These are phyloP conservation scores for Scomber scombrus DNA, from an alignment of 2,113 vertebrate species.

Conservation along the genomic window DNA sequence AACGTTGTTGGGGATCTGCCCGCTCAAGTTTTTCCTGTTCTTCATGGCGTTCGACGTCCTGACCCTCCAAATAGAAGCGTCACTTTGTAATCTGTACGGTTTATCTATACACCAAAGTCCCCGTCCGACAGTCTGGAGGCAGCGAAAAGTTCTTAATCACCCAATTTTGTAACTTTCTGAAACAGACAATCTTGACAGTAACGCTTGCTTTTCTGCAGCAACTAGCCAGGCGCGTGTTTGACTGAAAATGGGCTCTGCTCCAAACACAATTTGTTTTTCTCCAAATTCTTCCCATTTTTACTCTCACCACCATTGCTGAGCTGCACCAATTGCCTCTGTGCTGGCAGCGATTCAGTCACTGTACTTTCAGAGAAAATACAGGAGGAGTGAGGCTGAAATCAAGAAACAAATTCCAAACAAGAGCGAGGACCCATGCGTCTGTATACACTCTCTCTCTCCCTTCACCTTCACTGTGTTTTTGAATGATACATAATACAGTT, in stretches of 20 bases:
- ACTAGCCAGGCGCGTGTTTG: slow-evolving; percentile 12
- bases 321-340: background rate
- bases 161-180: slow-evolving; percentile 14
- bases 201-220: background rate
- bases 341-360: background rate
- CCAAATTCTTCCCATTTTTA: slow-evolving; percentile 16
- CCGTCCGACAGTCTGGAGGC: background rate
- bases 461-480: background rate
- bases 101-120: background rate
- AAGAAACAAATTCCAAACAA: slow-evolving; percentile 12
- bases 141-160: slow-evolving; percentile 22
- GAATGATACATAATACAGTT: slow-evolving; percentile 13
- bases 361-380: slow-evolving; percentile 27
- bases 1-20: background rate
- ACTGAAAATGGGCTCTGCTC: slow-evolving; percentile 26
- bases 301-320: background rate
- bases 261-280: slow-evolving; percentile 15
- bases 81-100: background rate
- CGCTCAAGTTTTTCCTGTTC: slow-evolving; percentile 17
- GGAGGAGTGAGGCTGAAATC: slow-evolving; percentile 19
- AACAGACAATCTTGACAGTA: slow-evolving; percentile 30
- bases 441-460: background rate
- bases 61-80: slow-evolving; percentile 1
- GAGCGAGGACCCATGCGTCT: background rate
- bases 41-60: slow-evolving; percentile 18